Conservation (phyloP, 2,888 invertebrate species). For the Xanthostigma xanthostigma region DNA sequence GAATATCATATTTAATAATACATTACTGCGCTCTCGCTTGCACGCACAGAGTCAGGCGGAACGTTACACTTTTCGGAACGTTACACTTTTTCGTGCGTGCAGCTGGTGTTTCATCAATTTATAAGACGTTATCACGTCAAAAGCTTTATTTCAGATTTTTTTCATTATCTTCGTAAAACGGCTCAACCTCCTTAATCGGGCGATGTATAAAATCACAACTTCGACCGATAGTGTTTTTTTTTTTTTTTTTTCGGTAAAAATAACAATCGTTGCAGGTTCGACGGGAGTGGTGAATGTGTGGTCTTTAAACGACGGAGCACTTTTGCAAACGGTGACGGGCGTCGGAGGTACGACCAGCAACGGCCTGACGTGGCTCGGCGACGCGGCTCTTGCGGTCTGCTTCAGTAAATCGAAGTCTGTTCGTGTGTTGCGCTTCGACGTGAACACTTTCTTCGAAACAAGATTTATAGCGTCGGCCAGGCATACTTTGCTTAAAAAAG, state of each 20-base stretch:
- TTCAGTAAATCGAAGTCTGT: conserved; percentile 38
- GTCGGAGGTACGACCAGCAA: conserved; percentile 29
- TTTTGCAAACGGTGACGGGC: conserved; percentile 38
- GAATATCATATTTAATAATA: too few species aligned
- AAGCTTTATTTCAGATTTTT: too few species aligned
- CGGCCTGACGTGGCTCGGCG: conserved; percentile 35
- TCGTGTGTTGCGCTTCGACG: conserved; percentile 29
- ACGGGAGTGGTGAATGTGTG: conserved; percentile 42
- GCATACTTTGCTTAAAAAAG: conserved; percentile 32
- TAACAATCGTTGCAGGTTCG: conserved; percentile 4
- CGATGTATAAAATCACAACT: too few species aligned
- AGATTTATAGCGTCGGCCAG: conserved; percentile 34
- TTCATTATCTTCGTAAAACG: too few species aligned
- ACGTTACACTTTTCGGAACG: too few species aligned
- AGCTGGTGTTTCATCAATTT: too few species aligned
- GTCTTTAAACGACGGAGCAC: conserved; percentile 40
- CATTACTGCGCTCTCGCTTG: too few species aligned
- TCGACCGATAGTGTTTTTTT: too few species aligned
- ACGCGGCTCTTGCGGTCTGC: conserved; percentile 33
- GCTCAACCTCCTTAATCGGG: too few species aligned
- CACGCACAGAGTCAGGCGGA: too few species aligned
- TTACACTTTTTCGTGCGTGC: too few species aligned
- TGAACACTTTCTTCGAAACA: conserved; percentile 28
- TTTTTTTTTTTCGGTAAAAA: neutral
- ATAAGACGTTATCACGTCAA: too few species aligned